phyloP scores from a whole-genome alignment of 2,888 invertebrate genomes.

The Idaea biselata region DNA sequence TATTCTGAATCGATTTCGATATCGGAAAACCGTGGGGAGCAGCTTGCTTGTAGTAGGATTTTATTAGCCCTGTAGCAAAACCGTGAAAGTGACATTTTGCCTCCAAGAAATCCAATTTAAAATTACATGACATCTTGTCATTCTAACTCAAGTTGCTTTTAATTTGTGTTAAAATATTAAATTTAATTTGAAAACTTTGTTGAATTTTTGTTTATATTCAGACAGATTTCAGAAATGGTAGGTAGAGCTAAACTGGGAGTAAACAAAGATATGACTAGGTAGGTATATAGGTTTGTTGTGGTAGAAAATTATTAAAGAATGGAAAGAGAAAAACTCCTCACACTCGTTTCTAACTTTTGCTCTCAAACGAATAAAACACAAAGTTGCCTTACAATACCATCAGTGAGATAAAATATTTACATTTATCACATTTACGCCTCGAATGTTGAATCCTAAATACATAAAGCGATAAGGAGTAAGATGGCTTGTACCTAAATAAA shows the following conservation, averaged over 20 bases:
- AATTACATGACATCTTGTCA: slow-evolving; percentile 1
- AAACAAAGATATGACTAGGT: background rate
- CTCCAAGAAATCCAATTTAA: background rate
- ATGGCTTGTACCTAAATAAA: background rate
- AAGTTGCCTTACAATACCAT: background rate
- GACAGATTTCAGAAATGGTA: background rate
- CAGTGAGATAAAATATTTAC: background rate
- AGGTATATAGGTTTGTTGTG: background rate
- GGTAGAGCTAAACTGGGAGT: background rate
- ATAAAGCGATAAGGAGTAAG: background rate
- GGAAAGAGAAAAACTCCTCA: background rate
- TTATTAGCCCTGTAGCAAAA: background rate
- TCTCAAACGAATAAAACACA: background rate
- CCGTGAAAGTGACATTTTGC: background rate
- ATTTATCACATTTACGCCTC: background rate
- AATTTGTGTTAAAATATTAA: background rate
- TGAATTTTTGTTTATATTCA: background rate
- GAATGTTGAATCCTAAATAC: background rate
- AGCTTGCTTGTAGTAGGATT: background rate
- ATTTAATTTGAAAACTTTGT: background rate
- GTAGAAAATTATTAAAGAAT: background rate
- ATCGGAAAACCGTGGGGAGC: background rate
- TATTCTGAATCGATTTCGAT: too few species aligned
- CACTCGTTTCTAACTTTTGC: background rate
- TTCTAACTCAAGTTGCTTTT: background rate